These are phyloP conservation scores for Hyppa rectilinea DNA, from an alignment of 2,888 invertebrate species.

Conservation along the genomic window DNA sequence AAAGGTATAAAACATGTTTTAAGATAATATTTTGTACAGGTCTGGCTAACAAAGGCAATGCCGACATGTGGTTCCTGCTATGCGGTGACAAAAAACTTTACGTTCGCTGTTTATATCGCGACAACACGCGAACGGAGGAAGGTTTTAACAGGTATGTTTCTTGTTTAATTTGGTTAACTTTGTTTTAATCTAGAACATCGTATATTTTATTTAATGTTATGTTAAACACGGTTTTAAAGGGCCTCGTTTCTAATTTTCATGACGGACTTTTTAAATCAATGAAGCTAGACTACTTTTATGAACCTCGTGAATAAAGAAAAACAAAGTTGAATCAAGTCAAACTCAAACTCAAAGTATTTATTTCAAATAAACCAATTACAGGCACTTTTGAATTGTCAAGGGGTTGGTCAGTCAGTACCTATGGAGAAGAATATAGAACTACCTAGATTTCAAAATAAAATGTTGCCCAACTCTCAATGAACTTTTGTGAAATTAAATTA, in stretches of 20 bases:
- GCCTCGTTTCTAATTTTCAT: neutral
- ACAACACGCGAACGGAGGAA: constrained; percentile 47
- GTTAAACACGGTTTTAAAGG: neutral
- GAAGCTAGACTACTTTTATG: neutral
- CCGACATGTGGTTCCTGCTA: constrained; percentile 63
- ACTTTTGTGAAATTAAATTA: constrained; percentile 21
- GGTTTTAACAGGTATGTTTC: constrained; percentile 60
- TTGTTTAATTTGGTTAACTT: constrained; percentile 36
- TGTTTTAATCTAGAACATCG: constrained; percentile 9
- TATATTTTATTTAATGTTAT: neutral
- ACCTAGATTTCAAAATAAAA: constrained; percentile 5
- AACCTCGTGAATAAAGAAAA: too few species aligned
- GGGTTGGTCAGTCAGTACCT: too few species aligned
- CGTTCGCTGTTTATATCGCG: constrained; percentile 67
- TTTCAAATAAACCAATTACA: too few species aligned
- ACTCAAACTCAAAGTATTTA: too few species aligned
- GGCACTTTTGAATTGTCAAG: too few species aligned
- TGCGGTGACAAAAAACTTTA: constrained; percentile 60
- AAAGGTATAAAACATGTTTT: neutral
- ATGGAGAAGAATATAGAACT: too few species aligned
- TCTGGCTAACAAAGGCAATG: constrained; percentile 62
- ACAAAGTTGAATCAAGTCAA: too few species aligned
- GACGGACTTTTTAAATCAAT: neutral
- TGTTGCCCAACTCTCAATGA: neutral
- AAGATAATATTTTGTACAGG: constrained; percentile 57